phyloP scores from a whole-genome alignment of 2,113 vertebrate genomes.

The Callipepla squamata region DNA sequence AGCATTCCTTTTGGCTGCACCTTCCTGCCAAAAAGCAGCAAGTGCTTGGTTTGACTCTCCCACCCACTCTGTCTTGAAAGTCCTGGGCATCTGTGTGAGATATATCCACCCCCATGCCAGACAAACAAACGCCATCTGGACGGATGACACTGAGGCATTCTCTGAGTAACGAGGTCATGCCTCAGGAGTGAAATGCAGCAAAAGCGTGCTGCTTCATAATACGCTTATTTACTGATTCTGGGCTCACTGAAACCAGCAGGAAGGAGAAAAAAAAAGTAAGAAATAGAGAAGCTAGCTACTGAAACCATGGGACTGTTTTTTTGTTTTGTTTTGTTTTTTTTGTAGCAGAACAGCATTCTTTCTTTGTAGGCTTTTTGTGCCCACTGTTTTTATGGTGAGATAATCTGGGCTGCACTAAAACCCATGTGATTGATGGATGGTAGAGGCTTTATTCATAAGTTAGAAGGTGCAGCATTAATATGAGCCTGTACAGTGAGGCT shows the following conservation, averaged over 20 bases:
- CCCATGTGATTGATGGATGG: fast-evolving
- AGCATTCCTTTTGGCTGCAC: background rate
- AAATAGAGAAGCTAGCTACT: background rate
- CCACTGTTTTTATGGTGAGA: background rate
- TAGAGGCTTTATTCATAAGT: background rate
- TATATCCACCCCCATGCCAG: background rate
- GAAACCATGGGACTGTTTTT: background rate
- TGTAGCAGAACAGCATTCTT: fast-evolving
- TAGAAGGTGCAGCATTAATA: background rate
- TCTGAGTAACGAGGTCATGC: background rate
- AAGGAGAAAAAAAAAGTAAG: background rate
- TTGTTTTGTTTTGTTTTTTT: background rate
- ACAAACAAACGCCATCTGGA: background rate
- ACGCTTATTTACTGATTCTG: background rate
- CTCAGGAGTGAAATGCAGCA: background rate
- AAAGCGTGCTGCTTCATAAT: background rate
- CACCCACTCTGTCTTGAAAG: background rate
- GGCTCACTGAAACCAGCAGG: background rate
- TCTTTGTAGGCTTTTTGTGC: background rate
- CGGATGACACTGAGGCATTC: background rate
- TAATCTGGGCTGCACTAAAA: background rate
- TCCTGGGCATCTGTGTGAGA: background rate
- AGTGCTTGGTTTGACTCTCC: background rate
- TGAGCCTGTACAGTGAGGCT: fast-evolving
- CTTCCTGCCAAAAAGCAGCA: background rate